Evolutionary conservation across 2,888 invertebrate genomes (phyloP).

Genomic region (Lasioglossum pauxillum): DNA sequence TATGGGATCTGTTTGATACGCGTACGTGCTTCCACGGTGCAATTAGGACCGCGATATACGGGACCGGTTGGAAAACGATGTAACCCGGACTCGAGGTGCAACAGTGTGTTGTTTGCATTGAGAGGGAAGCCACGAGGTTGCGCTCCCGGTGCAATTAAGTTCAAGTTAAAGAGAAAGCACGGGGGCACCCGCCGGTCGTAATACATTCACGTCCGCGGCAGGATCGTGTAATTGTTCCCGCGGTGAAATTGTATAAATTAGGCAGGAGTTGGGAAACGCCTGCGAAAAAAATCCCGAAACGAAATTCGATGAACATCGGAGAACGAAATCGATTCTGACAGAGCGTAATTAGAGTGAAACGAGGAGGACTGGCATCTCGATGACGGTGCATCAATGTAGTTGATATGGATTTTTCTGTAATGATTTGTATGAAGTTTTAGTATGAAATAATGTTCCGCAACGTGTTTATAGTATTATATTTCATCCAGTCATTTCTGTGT

Average conservation of each 20-base stretch:
- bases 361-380: too few relatives aligned
- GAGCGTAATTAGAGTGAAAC: neutral
- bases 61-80: conserved; percentile 40
- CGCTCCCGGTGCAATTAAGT: conserved; percentile 56
- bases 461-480: too few relatives aligned
- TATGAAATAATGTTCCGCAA: neutral
- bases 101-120: conserved; percentile 29
- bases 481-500: too few relatives aligned
- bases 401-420: neutral
- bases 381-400: neutral
- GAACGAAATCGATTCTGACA: conserved; percentile 24
- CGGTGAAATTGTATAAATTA: conserved; percentile 55
- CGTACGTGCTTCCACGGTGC: neutral
- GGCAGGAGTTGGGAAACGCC: conserved; percentile 32
- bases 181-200: conserved; percentile 8
- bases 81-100: conserved; percentile 26
- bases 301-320: neutral
- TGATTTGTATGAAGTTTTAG: neutral
- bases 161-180: conserved; percentile 66
- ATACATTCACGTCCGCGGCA: conserved; percentile 37
- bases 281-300: neutral
- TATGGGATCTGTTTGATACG: conserved; percentile 9
- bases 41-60: conserved; percentile 11
- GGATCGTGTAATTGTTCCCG: conserved; percentile 51
- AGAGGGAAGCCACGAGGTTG: conserved; percentile 46